Evolutionary conservation across 2,797 vertebrate species (phyloP).

Genomic region (Betta splendens): DNA sequence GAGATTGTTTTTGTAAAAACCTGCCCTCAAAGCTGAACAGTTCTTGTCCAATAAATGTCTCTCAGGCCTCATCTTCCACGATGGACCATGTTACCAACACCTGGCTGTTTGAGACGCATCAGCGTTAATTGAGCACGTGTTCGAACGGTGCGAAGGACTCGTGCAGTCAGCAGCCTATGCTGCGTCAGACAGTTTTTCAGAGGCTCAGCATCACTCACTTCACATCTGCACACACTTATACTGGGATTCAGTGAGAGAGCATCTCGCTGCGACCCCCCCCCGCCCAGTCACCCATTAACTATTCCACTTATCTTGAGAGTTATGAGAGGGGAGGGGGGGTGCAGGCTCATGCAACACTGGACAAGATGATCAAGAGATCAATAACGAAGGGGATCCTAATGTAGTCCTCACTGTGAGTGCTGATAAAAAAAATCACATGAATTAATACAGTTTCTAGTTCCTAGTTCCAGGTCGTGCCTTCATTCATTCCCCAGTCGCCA

Average conservation of each 20-base stretch:
- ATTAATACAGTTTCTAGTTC: not conserved
- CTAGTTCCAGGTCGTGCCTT: too few species aligned
- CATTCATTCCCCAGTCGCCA: not conserved
- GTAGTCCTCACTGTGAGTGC: not conserved
- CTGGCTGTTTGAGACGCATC: conserved; percentile 17
- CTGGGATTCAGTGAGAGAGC: not conserved
- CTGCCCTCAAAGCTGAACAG: not conserved
- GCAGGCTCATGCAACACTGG: not conserved
- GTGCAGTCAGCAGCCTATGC: conserved; percentile 34
- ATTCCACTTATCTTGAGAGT: not conserved
- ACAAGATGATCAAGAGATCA: not conserved
- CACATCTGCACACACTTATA: not conserved
- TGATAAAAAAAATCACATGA: not conserved
- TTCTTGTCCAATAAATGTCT: not conserved
- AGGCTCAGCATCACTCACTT: conserved; percentile 27
- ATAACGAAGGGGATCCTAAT: not conserved
- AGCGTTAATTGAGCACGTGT: not conserved
- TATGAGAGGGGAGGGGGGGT: not conserved
- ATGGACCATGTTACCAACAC: not conserved
- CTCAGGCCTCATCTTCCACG: not conserved
- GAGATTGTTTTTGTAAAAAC: not conserved
- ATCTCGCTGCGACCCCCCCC: not conserved
- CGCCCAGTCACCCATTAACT: not conserved
- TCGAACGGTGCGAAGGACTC: conserved; percentile 20
- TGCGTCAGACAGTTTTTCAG: conserved; percentile 18